A percentile compares a stretch with the other conserved stretches of the same genome.
phyloP scores from a whole-genome alignment of 2,888 invertebrate genomes.

The Drosophila kokeensis region DNA sequence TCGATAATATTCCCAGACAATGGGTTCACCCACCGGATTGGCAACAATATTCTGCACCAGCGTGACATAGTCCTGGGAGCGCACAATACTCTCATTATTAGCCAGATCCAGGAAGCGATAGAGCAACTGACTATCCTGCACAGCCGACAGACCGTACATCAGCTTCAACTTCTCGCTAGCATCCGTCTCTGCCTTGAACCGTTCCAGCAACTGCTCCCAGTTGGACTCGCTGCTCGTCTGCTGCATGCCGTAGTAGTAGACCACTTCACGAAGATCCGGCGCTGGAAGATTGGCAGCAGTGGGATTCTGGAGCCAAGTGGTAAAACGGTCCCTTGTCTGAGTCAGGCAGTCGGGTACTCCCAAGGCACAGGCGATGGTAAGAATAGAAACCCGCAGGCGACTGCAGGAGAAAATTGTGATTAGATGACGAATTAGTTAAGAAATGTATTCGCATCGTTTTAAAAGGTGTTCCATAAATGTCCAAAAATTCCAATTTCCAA shows the following conservation, averaged over 20 bases:
- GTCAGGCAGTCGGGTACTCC: constrained; percentile 87
- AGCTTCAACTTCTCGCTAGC: constrained; percentile 91
- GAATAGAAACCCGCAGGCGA: constrained; percentile 87
- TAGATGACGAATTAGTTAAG: too few species aligned
- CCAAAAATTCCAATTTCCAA: too few species aligned
- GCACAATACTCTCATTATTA: constrained; percentile 89
- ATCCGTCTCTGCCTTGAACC: constrained; percentile 90
- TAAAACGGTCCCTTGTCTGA: constrained; percentile 87
- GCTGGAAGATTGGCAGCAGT: constrained; percentile 84
- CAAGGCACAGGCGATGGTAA: constrained; percentile 88
- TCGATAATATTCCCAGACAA: constrained; percentile 94
- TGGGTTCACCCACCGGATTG: constrained; percentile 90
- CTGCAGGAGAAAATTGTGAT: constrained; percentile 83
- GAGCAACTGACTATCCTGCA: constrained; percentile 88
- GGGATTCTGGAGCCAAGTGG: constrained; percentile 87
- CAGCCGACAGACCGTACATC: constrained; percentile 89
- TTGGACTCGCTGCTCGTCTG: constrained; percentile 86
- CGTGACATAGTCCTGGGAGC: constrained; percentile 92
- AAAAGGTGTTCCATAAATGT: not conserved
- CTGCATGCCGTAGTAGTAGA: constrained; percentile 91
- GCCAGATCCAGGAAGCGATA: constrained; percentile 89
- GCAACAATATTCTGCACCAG: constrained; percentile 88
- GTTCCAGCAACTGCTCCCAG: constrained; percentile 91
- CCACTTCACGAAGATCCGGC: constrained; percentile 88
- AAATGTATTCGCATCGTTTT: too few species aligned